A percentile compares a stretch with the other conserved stretches of the same genome.
Evolutionary conservation across 2,797 vertebrate genomes (phyloP).

Genomic region (Parauchenoglanis punctatus): DNA sequence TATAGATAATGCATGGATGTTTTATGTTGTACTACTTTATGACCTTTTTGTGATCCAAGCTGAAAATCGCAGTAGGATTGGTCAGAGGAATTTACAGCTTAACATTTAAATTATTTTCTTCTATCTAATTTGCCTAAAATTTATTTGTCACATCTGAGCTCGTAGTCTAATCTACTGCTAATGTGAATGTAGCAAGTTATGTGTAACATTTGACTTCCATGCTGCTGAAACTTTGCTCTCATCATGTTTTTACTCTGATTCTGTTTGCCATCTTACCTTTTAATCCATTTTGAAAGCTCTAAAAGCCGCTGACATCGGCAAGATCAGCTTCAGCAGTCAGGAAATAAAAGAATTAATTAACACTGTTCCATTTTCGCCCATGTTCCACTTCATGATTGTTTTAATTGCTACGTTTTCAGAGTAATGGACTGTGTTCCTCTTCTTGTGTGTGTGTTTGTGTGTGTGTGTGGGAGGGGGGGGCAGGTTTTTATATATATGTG

Average conservation of each 20-base stretch:
- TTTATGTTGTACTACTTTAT: too few relatives aligned
- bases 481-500: too few relatives aligned
- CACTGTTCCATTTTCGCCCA: background rate
- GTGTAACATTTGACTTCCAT: background rate
- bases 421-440: slow-evolving; percentile 1
- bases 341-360: slow-evolving; percentile 1
- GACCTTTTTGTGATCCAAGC: background rate
- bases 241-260: background rate
- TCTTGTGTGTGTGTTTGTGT: background rate
- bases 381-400: slow-evolving; percentile 7
- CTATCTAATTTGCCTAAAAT: background rate
- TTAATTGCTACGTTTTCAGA: slow-evolving; percentile 12
- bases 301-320: background rate
- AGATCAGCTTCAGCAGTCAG: background rate
- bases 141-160: too few relatives aligned
- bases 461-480: background rate
- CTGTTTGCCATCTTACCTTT: background rate
- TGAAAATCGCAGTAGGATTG: background rate
- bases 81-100: background rate
- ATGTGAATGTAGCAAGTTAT: background rate
- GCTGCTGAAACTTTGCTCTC: background rate
- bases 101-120: background rate
- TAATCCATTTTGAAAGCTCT: background rate
- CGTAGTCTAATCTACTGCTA: background rate
- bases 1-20: too few relatives aligned